These are phyloP conservation scores for Furcula furcula DNA, from an alignment of 2,888 invertebrate genomes.

Conservation along the genomic window DNA sequence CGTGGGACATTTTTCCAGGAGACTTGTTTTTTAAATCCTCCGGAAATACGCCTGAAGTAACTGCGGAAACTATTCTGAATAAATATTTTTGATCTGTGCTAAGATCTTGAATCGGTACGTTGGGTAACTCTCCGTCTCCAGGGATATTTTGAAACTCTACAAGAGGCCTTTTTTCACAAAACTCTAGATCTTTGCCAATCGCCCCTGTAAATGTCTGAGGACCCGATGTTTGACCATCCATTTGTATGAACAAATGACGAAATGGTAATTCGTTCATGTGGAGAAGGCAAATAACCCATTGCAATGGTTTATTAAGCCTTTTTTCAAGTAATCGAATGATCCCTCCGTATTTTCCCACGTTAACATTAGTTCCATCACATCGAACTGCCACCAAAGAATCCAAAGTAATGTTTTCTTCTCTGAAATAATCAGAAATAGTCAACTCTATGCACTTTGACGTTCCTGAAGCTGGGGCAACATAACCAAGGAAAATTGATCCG, in stretches of 20 bases:
- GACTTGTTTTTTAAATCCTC: slow-evolving; percentile 9
- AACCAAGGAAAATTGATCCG: too few relatives aligned
- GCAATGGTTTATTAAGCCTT: background rate
- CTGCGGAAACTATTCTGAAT: background rate
- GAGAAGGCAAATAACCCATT: slow-evolving; percentile 1
- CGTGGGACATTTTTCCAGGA: slow-evolving; percentile 22
- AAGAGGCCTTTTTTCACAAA: background rate
- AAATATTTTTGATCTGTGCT: slow-evolving; percentile 6
- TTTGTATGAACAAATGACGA: background rate
- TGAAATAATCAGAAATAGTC: too few relatives aligned
- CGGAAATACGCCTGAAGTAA: slow-evolving; percentile 4
- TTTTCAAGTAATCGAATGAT: background rate
- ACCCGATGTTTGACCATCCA: background rate
- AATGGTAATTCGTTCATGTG: slow-evolving; percentile 1
- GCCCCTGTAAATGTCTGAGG: background rate
- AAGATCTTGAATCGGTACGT: too few relatives aligned
- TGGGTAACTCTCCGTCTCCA: too few relatives aligned
- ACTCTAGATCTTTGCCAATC: background rate
- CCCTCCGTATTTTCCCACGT: background rate
- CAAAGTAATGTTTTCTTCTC: too few relatives aligned
- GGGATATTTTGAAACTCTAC: background rate
- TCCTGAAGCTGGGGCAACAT: too few relatives aligned
- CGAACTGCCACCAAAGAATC: too few relatives aligned
- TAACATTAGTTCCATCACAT: too few relatives aligned
- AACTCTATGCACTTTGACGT: too few relatives aligned